Base-by-base conservation (phyloP, 1,140 invertebrate species). In the Schlechtendalia chinensis region DNA sequence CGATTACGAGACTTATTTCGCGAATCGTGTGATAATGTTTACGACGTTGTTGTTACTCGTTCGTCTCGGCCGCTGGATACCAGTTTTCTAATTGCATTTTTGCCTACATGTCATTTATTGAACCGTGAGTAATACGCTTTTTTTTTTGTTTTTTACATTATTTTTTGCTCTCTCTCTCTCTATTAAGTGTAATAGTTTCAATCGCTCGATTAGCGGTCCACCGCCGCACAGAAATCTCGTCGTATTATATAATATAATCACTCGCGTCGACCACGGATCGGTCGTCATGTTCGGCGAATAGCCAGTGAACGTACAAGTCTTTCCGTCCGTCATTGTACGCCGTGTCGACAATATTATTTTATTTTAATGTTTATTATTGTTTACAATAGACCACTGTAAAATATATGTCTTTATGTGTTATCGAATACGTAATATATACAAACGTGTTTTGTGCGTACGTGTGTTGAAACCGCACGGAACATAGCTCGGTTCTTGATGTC, bases 401-500 rank as follows among this genome's bases (percentile, higher is more conserved):
- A n/a, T n/a, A n/a, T n/a, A n/a, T n/a, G n/a, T n/a, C n/a, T n/a
- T n/a, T n/a, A n/a, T n/a, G n/a, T n/a, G n/a, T n/a, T n/a, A n/a
- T n/a, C n/a, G n/a, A 45, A 12, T 65, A 19, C n/a, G 39, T 14
- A 65, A 5, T 65, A 65, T 39, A 65, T 22, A 65, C 29, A 69
- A 47, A 50, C 24, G n/a, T 6, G 24, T 58, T 24, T 5, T 58
- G 56, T 69, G 39, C 22, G 45, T 29, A 24, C n/a, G n/a, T n/a
- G n/a, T 58, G 22, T 58, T 22, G 6, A 24, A 58, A 6, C 22
- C 12, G 6, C 39, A 4, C 47, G 6, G 67, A 24, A 71, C n/a
- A 16, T 69, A 69, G 65, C 32, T n/a, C n/a, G n/a, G 8, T 59
- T 61, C 74, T 77, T 81, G 39, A 82, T 82, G 82, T 83, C 81